Conservation (phyloP, 2,797 vertebrate genomes). For the Crax fasciolata region DNA sequence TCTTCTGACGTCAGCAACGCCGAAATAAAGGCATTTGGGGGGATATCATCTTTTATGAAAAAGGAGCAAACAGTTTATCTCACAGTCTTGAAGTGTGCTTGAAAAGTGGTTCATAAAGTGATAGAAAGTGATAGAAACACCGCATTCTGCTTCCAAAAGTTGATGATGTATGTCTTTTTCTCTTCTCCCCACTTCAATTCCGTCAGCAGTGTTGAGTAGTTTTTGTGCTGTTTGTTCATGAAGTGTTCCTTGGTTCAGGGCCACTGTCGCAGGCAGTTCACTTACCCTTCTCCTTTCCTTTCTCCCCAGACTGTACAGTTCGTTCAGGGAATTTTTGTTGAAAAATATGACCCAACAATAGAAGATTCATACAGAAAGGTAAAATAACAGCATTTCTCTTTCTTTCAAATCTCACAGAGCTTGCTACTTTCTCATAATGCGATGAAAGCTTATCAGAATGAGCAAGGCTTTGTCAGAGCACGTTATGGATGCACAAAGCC, state of each 20-base stretch:
- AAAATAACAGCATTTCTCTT: background rate
- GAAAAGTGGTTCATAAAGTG: background rate
- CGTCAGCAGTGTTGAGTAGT: background rate
- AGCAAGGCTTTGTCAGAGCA: background rate
- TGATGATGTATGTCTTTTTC: background rate
- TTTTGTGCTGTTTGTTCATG: background rate
- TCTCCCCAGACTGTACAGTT: conserved; percentile 95
- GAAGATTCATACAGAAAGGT: conserved; percentile 99
- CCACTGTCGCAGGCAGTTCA: background rate
- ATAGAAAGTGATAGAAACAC: background rate
- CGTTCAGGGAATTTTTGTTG: conserved; percentile 99
- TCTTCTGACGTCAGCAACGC: background rate
- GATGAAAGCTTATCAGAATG: background rate
- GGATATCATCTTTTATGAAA: background rate
- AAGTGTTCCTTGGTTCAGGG: background rate
- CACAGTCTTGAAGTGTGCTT: background rate
- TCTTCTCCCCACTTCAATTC: background rate
- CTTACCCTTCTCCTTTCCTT: conserved; percentile 3
- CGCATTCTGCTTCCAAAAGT: background rate
- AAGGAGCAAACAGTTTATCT: background rate
- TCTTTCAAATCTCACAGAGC: background rate
- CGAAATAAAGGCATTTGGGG: background rate
- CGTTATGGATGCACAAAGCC: rapidly evolving
- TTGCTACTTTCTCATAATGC: background rate
- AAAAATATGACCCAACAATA: conserved; percentile 99